phyloP scores from a whole-genome alignment of 2,888 invertebrate genomes.

The Chrysolina haemoptera region DNA sequence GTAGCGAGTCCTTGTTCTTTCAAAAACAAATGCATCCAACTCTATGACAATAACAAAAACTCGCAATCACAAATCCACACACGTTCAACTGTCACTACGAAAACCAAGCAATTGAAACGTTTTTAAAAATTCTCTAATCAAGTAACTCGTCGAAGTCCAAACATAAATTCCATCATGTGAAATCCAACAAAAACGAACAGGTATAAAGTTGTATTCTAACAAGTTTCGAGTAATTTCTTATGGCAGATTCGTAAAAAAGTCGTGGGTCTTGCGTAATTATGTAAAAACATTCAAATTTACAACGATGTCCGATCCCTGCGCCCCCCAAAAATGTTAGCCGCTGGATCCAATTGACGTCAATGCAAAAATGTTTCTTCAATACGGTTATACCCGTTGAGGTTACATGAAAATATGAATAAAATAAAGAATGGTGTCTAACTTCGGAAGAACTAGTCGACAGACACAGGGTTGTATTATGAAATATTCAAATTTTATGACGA shows the following conservation, averaged over 20 bases:
- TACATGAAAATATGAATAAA: slow-evolving; percentile 23
- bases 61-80: not conserved
- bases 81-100: not conserved
- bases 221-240: not conserved
- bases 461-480: not conserved
- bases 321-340: slow-evolving; percentile 54
- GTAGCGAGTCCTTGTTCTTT: no score
- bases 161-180: not conserved
- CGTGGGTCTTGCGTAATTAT: not conserved
- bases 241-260: not conserved
- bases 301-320: not conserved
- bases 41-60: not conserved
- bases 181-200: not conserved
- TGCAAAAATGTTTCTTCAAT: slow-evolving; percentile 44
- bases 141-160: not conserved
- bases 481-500: not conserved
- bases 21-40: not conserved
- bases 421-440: not conserved
- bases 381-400: slow-evolving; percentile 30
- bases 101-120: not conserved
- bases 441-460: slow-evolving; percentile 1
- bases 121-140: not conserved
- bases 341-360: slow-evolving; percentile 64
- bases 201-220: not conserved
- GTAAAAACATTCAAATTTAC: slow-evolving; percentile 9